A percentile compares a stretch with the other conserved stretches of the same genome.
These are phyloP conservation scores for Bursaphelenchus mucronatus DNA, from an alignment of 1,140 invertebrate genomes.

Conservation along the genomic window DNA sequence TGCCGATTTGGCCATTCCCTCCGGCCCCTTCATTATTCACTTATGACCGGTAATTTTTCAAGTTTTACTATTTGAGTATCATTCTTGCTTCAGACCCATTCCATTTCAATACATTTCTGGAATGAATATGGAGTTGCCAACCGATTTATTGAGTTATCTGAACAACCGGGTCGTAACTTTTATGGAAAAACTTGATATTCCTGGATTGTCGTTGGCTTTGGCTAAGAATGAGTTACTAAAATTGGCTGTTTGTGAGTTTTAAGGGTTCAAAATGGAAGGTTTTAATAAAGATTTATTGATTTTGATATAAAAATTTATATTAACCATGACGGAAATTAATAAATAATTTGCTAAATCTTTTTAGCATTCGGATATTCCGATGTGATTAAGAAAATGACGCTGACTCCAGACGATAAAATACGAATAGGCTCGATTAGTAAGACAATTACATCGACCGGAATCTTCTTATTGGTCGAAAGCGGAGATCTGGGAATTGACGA, in stretches of 20 bases:
- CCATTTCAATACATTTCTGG: conserved; percentile 7
- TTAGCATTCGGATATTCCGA: conserved; percentile 13
- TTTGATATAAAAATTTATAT: too few species aligned
- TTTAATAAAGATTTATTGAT: not conserved
- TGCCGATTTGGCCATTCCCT: conserved; percentile 15
- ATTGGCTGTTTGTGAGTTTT: conserved; percentile 6
- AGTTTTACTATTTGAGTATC: not conserved
- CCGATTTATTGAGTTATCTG: not conserved
- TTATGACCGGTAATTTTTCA: not conserved
- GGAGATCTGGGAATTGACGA: conserved; percentile 6
- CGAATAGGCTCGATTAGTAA: conserved; percentile 14
- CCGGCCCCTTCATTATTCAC: not conserved
- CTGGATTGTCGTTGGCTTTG: conserved; percentile 9
- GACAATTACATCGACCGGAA: conserved; percentile 10
- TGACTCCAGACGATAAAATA: conserved; percentile 12
- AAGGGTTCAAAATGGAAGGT: not conserved
- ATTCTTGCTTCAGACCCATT: not conserved
- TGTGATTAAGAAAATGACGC: not conserved
- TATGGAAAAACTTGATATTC: conserved; percentile 19
- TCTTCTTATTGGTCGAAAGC: conserved; percentile 7
- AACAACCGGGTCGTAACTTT: conserved; percentile 12
- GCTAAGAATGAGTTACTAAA: conserved; percentile 13
- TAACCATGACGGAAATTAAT: too few species aligned
- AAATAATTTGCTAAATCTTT: not conserved
- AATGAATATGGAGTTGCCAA: not conserved